A percentile compares a stretch with the other conserved stretches of the same genome.
phyloP scores from a whole-genome alignment of 2,888 invertebrate genomes.

The Patella caerulea region DNA sequence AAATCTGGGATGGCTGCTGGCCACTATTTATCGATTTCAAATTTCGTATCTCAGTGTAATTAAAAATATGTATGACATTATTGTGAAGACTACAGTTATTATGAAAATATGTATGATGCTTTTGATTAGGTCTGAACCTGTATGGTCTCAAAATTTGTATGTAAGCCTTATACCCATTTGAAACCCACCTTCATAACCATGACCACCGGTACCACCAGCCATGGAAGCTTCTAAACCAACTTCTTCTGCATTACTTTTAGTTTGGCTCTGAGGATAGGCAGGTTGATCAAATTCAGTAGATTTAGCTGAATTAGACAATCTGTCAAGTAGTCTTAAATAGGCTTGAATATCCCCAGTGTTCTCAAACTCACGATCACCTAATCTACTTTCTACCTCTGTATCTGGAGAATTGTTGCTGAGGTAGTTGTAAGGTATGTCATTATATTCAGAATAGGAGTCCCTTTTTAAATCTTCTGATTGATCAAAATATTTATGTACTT shows the following conservation, averaged over 20 bases:
- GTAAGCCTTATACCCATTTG: too few species aligned
- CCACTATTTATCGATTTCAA: too few species aligned
- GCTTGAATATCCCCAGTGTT: background rate
- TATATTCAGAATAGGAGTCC: conserved; percentile 28
- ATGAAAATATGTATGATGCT: too few species aligned
- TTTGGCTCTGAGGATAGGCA: background rate
- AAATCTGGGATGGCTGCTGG: too few species aligned
- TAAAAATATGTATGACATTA: too few species aligned
- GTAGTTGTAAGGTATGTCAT: conserved; percentile 23
- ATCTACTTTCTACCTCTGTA: background rate
- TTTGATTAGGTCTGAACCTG: too few species aligned
- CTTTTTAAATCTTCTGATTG: conserved; percentile 44
- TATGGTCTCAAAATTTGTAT: too few species aligned
- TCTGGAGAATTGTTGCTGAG: conserved; percentile 14
- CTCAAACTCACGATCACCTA: background rate
- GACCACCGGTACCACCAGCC: background rate
- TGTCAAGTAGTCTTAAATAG: background rate
- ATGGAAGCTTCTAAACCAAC: background rate
- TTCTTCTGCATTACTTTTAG: background rate
- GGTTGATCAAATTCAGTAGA: background rate
- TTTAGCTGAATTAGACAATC: background rate
- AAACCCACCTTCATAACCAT: too few species aligned
- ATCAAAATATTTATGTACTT: conserved; percentile 57
- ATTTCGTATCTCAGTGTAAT: too few species aligned
- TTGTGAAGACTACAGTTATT: too few species aligned